Evolutionary conservation across 2,888 invertebrate genomes (phyloP), one percentile per base, ranked within the genome.

Genomic region (Isoperla grammatica): DNA sequence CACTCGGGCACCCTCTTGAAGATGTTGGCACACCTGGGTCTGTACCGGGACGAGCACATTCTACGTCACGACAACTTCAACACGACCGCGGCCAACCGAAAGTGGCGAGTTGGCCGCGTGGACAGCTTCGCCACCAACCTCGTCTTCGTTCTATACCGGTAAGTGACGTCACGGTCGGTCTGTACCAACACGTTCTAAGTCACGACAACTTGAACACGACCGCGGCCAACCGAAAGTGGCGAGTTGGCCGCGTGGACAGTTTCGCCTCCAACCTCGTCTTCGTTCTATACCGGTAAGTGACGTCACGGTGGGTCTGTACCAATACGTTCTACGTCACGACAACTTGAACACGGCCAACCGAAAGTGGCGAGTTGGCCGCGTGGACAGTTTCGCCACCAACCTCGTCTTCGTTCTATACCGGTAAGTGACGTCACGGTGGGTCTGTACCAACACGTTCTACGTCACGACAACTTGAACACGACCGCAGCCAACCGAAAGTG

Each of bases 1-100:
- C 92, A 93, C 74, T 91, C 91, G 1, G 92, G 92, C 2, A 85
- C 90, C 0, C 70, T 92, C 45, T 74, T 92, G 29, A 93, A 92
- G 75, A 72, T 90, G 56, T 69, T 90, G 49, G 81, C 88, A 0
- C 82, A 87, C 67, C 72, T 92, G 64, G 85, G 86, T 12, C 75
- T 93, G 8, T 90, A 86, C 67, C 83, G 81, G 70, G 89, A 91
- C 50, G 69, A 78, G 0, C 63, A 73, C 2, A 80, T 78, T 23
- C 75, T 91, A 48, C 80, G 74, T n/a, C 82, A 84, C 40, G 74
- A 80, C 61, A 74, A 74, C 73, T 71, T 76, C 56, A 39, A 63
- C 11, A 48, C 57, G n/a, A 59, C 79, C 23, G 69, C 71, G 39
- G 71, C 71, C 54, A 71, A 75, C 39, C 78, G 83, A 64, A 69